A percentile compares a stretch with the other conserved stretches of the same genome.
Evolutionary conservation across 2,888 invertebrate genomes (phyloP).

Genomic region (Catotricha subobsoleta): DNA sequence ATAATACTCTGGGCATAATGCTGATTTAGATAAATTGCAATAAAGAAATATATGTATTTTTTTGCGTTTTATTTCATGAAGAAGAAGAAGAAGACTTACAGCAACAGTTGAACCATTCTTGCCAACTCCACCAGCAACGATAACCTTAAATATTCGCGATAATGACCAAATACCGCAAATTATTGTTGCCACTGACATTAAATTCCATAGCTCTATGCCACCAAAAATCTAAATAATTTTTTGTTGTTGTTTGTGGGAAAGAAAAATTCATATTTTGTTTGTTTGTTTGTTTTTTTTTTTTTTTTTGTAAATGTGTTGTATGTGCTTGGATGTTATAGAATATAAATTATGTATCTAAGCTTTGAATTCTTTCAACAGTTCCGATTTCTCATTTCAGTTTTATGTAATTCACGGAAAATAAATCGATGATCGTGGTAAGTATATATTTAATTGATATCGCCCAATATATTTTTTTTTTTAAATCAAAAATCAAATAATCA

Average conservation of each 20-base stretch:
- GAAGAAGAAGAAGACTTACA: conserved; percentile 54
- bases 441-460: too few species aligned
- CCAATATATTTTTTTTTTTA: too few species aligned
- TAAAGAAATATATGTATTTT: too few species aligned
- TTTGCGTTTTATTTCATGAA: background rate
- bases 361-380: too few species aligned
- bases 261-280: conserved; percentile 10
- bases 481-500: too few species aligned
- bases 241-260: conserved; percentile 8
- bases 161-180: conserved; percentile 52
- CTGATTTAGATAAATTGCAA: too few species aligned
- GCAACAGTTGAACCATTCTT: conserved; percentile 99
- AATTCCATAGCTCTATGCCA: conserved; percentile 52
- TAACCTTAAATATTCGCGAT: conserved; percentile 54
- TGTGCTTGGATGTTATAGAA: too few species aligned
- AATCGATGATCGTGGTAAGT: too few species aligned
- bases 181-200: conserved; percentile 56
- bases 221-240: conserved; percentile 37
- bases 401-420: too few species aligned
- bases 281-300: background rate
- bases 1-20: too few species aligned
- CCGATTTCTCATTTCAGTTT: too few species aligned
- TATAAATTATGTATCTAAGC: too few species aligned
- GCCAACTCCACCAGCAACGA: conserved; percentile 87
- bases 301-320: background rate